phyloP scores from a whole-genome alignment of 2,888 invertebrate genomes.

The Agrilus biguttatus region DNA sequence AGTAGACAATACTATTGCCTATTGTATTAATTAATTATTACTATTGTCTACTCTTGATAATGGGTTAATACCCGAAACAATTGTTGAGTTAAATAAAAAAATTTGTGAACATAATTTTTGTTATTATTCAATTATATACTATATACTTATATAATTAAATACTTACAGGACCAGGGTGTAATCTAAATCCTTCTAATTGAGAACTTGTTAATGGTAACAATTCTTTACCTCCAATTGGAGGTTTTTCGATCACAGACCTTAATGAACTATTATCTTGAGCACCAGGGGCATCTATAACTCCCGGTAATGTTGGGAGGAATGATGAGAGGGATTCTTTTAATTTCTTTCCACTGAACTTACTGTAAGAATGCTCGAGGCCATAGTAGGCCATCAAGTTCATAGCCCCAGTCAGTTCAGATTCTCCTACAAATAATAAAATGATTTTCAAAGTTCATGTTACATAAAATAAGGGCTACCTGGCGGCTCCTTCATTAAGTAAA shows the following conservation, averaged over 20 bases:
- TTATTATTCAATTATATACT: no score
- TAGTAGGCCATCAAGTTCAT: constrained; percentile 95
- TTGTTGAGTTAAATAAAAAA: no score
- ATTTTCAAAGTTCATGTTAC: constrained; percentile 3
- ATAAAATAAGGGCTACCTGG: constrained; percentile 44
- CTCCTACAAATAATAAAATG: constrained; percentile 38
- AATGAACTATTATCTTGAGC: constrained; percentile 75
- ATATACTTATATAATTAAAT: no score
- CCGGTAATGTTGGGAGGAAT: constrained; percentile 88
- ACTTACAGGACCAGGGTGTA: constrained; percentile 80
- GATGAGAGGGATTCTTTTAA: constrained; percentile 89
- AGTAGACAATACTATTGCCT: no score
- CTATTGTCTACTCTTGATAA: no score
- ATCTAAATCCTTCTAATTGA: constrained; percentile 81
- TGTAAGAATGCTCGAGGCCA: constrained; percentile 92
- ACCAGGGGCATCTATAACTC: constrained; percentile 88
- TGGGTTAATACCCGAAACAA: no score
- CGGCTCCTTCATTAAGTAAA: constrained; percentile 95
- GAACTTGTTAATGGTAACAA: constrained; percentile 72
- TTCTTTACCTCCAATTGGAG: constrained; percentile 86
- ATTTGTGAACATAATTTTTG: no score
- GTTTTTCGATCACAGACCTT: constrained; percentile 88
- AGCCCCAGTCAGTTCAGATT: constrained; percentile 88
- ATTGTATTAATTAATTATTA: no score
- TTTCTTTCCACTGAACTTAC: constrained; percentile 94